Conservation (phyloP, 2,797 vertebrate genomes). For the Brotula barbata region DNA sequence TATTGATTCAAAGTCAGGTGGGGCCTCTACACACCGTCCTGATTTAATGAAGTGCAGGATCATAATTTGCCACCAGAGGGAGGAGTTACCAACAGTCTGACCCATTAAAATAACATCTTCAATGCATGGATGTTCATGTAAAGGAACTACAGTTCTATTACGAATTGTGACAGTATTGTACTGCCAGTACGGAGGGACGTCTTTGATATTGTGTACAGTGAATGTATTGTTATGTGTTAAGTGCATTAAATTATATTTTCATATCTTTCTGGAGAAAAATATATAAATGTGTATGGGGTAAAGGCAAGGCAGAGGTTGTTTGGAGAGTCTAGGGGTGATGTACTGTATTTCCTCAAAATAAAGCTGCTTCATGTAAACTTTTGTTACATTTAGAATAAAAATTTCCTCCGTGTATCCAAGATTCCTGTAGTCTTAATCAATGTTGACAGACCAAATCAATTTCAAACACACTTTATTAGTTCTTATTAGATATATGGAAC, state of each 20-base stretch:
- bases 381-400: conserved; percentile 88
- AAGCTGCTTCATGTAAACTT: conserved; percentile 94
- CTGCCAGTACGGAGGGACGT: conserved; percentile 88
- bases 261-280: conserved; percentile 87
- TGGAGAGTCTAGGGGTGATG: conserved; percentile 83
- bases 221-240: conserved; percentile 96
- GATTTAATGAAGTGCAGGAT: conserved; percentile 17
- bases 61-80: conserved; percentile 65
- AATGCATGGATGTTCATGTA: conserved; percentile 86
- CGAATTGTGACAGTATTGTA: conserved; percentile 91
- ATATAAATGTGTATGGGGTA: conserved; percentile 54
- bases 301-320: conserved; percentile 82
- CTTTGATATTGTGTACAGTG: conserved; percentile 95
- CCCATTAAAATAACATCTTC: conserved; percentile 78
- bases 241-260: conserved; percentile 99
- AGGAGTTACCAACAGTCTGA: conserved; percentile 76
- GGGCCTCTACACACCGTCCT: not conserved
- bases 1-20: conserved; percentile 22
- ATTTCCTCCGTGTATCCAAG: conserved; percentile 69
- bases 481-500: conserved; percentile 67
- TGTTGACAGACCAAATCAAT: conserved; percentile 20
- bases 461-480: conserved; percentile 74
- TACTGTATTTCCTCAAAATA: conserved; percentile 84
- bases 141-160: conserved; percentile 78
- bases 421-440: conserved; percentile 19